Evolutionary conservation across 92 coral and sea anemone species (phyloP).

Genomic region (Montipora capitata): DNA sequence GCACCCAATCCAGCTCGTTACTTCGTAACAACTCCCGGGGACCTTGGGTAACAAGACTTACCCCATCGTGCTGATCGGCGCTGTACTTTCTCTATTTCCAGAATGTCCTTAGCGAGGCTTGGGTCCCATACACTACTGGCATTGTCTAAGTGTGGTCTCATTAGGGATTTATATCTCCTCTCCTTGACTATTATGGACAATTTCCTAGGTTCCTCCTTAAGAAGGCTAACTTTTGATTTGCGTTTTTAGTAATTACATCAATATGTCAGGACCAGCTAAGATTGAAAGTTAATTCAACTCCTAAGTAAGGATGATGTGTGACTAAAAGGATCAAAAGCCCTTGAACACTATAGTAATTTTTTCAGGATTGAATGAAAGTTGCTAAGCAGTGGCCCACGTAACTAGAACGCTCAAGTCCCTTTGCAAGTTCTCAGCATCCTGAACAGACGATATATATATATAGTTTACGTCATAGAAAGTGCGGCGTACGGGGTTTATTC

Average conservation of each 20-base stretch:
- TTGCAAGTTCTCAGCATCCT: too few relatives aligned
- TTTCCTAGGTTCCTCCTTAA: slow-evolving; percentile 14
- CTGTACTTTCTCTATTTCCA: background rate
- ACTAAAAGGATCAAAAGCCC: background rate
- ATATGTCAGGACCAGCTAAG: background rate
- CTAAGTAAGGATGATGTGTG: background rate
- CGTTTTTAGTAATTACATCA: background rate
- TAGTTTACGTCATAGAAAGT: too few relatives aligned
- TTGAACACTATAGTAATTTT: background rate
- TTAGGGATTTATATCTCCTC: background rate
- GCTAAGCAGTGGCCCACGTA: too few relatives aligned
- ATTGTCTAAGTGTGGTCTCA: background rate
- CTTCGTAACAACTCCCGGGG: too few relatives aligned
- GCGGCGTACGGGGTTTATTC: too few relatives aligned
- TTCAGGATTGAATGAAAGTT: background rate
- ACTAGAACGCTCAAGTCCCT: too few relatives aligned
- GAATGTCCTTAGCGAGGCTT: background rate
- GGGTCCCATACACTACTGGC: background rate
- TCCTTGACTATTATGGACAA: background rate
- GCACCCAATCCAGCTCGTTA: too few relatives aligned
- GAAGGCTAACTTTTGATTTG: background rate
- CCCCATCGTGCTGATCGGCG: too few relatives aligned
- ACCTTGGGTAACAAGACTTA: too few relatives aligned
- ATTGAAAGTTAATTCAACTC: background rate
- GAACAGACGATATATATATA: too few relatives aligned